Conservation (phyloP, 2,888 invertebrate genomes). For the Rhopalosiphum nymphaeae region DNA sequence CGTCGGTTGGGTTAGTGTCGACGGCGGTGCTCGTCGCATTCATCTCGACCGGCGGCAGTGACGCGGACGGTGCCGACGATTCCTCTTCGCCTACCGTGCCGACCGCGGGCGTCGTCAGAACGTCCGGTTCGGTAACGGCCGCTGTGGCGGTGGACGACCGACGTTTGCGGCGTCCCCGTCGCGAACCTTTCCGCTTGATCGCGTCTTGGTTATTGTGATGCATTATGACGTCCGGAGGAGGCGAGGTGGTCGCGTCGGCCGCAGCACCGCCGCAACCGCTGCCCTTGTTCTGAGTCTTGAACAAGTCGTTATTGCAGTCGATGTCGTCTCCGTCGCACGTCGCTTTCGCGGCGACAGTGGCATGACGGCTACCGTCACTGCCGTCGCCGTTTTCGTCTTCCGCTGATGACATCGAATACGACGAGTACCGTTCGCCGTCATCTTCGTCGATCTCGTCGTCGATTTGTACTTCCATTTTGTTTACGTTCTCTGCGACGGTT, state of each 20-base stretch:
- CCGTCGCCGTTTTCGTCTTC: not conserved
- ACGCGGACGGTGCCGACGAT: not conserved
- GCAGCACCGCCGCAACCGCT: not conserved
- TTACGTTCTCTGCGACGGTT: not conserved
- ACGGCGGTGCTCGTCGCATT: not conserved
- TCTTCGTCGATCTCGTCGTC: conserved; percentile 13
- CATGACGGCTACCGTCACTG: not conserved
- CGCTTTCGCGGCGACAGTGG: not conserved
- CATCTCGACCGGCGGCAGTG: not conserved
- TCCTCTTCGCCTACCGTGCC: not conserved
- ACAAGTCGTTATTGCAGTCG: too few relatives aligned
- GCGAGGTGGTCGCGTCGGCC: not conserved
- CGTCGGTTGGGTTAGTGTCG: not conserved
- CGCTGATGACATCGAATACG: conserved; percentile 12
- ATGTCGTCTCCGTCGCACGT: not conserved
- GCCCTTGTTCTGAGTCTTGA: not conserved
- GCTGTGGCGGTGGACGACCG: not conserved
- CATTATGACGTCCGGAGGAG: conserved; percentile 48
- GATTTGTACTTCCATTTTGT: not conserved
- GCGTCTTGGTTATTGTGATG: conserved; percentile 6
- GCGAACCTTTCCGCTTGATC: conserved; percentile 23
- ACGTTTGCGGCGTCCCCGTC: not conserved
- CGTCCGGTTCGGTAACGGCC: not conserved
- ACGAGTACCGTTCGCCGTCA: not conserved
- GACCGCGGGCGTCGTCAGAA: not conserved